Percentiles rank a stretch among this genome's conserved stretches.
phyloP scores from a whole-genome alignment of 2,113 vertebrate genomes.

The Puntigrus tetrazona region DNA sequence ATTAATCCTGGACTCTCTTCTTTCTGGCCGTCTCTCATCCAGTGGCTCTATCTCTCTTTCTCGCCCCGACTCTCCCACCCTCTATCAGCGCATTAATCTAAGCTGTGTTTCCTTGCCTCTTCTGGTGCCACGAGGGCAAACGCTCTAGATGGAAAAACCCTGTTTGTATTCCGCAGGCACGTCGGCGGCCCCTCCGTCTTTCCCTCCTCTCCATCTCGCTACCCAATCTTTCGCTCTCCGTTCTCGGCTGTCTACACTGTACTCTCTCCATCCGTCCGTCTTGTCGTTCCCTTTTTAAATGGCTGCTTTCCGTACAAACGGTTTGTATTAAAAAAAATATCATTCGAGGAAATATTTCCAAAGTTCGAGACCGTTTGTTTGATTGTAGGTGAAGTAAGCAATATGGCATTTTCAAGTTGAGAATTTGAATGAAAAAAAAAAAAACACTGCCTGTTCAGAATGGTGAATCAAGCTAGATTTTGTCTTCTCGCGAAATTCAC shows the following conservation, averaged over 20 bases:
- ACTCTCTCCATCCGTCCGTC: not conserved
- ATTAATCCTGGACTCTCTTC: slow-evolving; percentile 47
- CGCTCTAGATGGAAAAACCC: slow-evolving; percentile 54
- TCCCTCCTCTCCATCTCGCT: slow-evolving; percentile 34
- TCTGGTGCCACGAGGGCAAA: slow-evolving; percentile 58
- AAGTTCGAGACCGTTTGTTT: not conserved
- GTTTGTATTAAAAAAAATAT: not conserved
- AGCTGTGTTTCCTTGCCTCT: slow-evolving; percentile 56
- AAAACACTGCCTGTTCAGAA: not conserved
- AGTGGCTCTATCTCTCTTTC: not conserved
- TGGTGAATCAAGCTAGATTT: not conserved
- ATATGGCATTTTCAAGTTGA: too few species aligned
- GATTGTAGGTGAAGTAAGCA: not conserved
- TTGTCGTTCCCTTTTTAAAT: not conserved
- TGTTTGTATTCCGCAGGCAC: slow-evolving; percentile 53
- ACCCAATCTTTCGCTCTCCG: slow-evolving; percentile 17
- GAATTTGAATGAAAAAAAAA: too few species aligned
- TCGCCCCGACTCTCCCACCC: slow-evolving; percentile 35
- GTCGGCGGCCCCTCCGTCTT: slow-evolving; percentile 39
- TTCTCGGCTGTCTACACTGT: not conserved
- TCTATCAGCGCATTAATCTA: slow-evolving; percentile 59
- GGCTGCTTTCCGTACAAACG: not conserved
- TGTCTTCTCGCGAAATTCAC: not conserved
- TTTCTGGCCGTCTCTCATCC: slow-evolving; percentile 26
- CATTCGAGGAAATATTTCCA: not conserved